Percentiles rank a stretch among this genome's conserved stretches.
Evolutionary conservation across 2,113 vertebrate genomes (phyloP).

Genomic region (Pluvialis apricaria): DNA sequence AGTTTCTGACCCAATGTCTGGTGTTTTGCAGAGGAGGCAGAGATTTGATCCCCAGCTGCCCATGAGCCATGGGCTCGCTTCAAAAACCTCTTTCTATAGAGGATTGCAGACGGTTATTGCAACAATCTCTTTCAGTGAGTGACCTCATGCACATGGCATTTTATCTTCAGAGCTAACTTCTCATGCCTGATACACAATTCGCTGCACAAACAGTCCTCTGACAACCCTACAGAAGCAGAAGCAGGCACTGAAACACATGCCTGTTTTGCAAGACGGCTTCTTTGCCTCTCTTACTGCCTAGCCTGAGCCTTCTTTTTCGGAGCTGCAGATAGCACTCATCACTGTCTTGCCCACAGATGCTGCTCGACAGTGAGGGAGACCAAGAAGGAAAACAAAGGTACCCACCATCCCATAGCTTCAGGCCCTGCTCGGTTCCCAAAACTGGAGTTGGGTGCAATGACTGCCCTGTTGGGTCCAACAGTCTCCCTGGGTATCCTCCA

Average conservation of each 20-base stretch:
- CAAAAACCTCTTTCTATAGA: neutral
- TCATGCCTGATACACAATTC: slow-evolving; percentile 4
- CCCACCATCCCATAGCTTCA: neutral
- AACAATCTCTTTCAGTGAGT: neutral
- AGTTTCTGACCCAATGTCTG: neutral
- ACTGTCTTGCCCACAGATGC: neutral
- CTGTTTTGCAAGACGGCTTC: slow-evolving; percentile 1
- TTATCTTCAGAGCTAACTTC: neutral
- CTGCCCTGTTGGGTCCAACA: neutral
- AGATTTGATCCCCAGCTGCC: neutral
- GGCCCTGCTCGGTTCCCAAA: neutral
- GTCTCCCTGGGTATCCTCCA: neutral
- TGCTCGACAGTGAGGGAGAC: neutral
- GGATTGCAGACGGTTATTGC: neutral
- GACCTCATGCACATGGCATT: neutral
- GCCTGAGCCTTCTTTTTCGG: neutral
- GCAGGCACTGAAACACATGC: slow-evolving; percentile 2
- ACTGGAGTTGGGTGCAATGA: neutral
- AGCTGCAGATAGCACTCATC: neutral
- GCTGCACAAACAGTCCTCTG: slow-evolving; percentile 26
- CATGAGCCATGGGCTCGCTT: neutral
- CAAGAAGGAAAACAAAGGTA: neutral
- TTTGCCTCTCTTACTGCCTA: slow-evolving; percentile 16
- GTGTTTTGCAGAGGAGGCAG: neutral
- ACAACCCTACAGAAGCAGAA: slow-evolving; percentile 29